A percentile compares a stretch with the other conserved stretches of the same genome.
These are phyloP conservation scores for Barbus barbus DNA, from an alignment of 2,113 vertebrate species.

Conservation along the genomic window DNA sequence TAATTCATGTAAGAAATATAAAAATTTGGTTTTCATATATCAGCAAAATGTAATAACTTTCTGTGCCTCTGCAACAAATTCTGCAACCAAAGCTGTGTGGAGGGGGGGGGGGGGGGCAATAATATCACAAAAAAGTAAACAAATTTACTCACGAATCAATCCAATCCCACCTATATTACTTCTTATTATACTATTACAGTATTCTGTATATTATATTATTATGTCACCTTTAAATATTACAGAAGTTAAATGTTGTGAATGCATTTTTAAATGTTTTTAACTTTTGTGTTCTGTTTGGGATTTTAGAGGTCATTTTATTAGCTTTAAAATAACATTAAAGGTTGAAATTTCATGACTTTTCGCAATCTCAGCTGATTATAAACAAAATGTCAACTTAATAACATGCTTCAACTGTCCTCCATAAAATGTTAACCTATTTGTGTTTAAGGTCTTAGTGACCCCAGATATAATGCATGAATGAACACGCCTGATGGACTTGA, in stretches of 20 bases:
- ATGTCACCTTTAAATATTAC: background rate
- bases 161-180: background rate
- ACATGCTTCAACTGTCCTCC: background rate
- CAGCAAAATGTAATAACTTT: background rate
- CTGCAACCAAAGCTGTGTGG: background rate
- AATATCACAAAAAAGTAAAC: background rate
- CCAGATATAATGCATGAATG: slow-evolving; percentile 9
- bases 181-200: background rate
- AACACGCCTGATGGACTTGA: background rate
- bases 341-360: background rate
- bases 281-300: background rate
- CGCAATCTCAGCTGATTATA: background rate
- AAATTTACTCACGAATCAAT: background rate
- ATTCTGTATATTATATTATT: background rate
- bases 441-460: background rate
- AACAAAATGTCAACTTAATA: slow-evolving; percentile 16
- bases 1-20: background rate
- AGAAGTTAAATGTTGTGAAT: background rate
- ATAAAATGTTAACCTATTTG: background rate
- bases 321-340: background rate
- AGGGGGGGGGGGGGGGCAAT: too few relatives aligned
- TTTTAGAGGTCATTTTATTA: background rate
- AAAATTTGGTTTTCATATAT: background rate
- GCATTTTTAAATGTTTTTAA: background rate
- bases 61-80: background rate